phyloP scores from a whole-genome alignment of 2,797 vertebrate species.

The Borostomias antarcticus region DNA sequence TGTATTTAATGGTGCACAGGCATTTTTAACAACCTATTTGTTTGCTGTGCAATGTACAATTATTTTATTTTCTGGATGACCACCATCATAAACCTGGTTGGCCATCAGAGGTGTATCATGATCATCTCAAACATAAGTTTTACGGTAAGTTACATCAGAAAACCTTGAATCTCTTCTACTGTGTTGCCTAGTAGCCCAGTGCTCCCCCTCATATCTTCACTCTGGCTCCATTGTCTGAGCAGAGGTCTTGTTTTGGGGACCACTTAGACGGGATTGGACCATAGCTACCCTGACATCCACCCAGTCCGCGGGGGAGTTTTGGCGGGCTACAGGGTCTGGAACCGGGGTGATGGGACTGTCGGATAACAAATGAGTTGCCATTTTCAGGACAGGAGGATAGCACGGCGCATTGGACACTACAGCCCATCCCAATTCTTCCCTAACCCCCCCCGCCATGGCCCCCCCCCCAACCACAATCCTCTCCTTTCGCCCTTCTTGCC shows the following conservation, averaged over 20 bases:
- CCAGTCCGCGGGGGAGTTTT: conserved; percentile 15
- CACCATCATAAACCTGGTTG: too few relatives aligned
- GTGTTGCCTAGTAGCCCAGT: too few relatives aligned
- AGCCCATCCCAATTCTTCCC: conserved; percentile 35
- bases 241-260: neutral
- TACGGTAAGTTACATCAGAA: too few relatives aligned
- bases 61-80: too few relatives aligned
- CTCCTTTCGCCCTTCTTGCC: conserved; percentile 60
- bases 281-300: neutral
- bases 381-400: conserved; percentile 41
- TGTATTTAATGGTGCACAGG: too few relatives aligned
- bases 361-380: conserved; percentile 72
- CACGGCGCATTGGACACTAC: conserved; percentile 29
- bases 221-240: neutral
- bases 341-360: conserved; percentile 17
- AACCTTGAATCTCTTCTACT: too few relatives aligned
- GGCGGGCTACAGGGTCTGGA: conserved; percentile 6
- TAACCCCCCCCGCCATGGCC: conserved; percentile 26
- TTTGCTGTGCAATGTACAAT: too few relatives aligned
- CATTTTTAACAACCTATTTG: too few relatives aligned
- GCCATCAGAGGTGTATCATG: too few relatives aligned
- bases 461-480: conserved; percentile 56
- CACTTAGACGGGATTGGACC: neutral
- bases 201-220: too few relatives aligned
- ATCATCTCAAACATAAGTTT: too few relatives aligned